Conservation (phyloP, 1,140 invertebrate species). For the Heliconius himera region DNA sequence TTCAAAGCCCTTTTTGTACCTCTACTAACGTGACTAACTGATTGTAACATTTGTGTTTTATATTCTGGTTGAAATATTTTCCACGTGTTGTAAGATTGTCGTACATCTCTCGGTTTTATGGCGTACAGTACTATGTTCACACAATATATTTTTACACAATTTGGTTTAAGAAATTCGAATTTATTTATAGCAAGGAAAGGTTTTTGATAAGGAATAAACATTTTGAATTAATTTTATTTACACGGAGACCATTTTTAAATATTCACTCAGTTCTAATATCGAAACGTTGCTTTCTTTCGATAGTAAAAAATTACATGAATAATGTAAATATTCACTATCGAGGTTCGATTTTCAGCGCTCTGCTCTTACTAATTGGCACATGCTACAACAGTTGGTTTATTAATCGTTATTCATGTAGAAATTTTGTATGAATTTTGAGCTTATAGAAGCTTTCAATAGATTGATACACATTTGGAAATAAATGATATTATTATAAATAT, state of each 20-base stretch:
- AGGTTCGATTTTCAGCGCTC: no score
- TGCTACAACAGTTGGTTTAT: no score
- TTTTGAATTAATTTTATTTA: no score
- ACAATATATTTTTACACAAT: constrained; percentile 2
- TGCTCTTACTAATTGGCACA: no score
- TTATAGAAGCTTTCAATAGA: no score
- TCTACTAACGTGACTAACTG: not conserved
- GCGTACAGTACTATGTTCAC: constrained; percentile 3
- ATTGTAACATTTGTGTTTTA: constrained; percentile 19
- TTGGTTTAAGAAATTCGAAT: not conserved
- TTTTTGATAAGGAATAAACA: no score
- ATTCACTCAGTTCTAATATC: not conserved
- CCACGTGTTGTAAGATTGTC: constrained; percentile 21
- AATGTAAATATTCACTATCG: no score
- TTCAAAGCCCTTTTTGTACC: not conserved
- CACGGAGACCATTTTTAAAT: not conserved
- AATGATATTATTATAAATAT: no score
- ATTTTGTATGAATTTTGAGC: no score
- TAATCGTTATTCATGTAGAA: no score
- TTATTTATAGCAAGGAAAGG: not conserved
- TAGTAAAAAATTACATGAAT: not conserved
- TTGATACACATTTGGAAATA: no score
- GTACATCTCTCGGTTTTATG: constrained; percentile 15
- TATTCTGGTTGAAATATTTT: constrained; percentile 25
- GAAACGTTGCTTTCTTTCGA: not conserved